Conservation (phyloP, 2,888 invertebrate genomes). For the Lottia gigantea region DNA sequence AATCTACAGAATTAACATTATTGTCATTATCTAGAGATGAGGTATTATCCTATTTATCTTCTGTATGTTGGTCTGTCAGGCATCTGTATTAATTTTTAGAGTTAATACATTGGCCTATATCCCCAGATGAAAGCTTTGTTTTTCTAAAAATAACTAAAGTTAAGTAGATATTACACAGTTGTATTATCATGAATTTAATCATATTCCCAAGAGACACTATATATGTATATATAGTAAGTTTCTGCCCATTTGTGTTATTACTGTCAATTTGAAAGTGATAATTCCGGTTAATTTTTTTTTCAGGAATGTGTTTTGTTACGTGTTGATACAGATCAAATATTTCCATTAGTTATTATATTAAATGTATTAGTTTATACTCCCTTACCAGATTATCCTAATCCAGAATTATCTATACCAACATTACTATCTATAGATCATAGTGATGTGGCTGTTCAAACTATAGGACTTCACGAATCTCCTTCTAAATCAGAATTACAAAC, state of each 20-base stretch:
- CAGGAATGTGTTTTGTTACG: slow-evolving; percentile 67
- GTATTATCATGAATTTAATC: too few relatives aligned
- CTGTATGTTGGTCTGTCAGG: too few relatives aligned
- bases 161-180: too few relatives aligned
- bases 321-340: slow-evolving; percentile 74
- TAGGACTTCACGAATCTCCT: background rate
- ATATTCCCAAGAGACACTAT: too few relatives aligned
- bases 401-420: slow-evolving; percentile 28
- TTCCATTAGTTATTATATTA: slow-evolving; percentile 78
- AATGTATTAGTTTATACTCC: slow-evolving; percentile 72
- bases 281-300: slow-evolving; percentile 33
- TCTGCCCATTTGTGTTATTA: too few relatives aligned
- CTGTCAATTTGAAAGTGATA: slow-evolving; percentile 70
- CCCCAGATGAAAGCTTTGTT: too few relatives aligned
- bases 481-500: too few relatives aligned
- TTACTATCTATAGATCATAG: background rate
- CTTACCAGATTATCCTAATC: slow-evolving; percentile 23
- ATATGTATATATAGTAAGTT: too few relatives aligned
- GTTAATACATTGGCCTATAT: too few relatives aligned
- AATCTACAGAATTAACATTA: slow-evolving; percentile 74
- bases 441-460: slow-evolving; percentile 6
- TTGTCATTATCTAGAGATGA: slow-evolving; percentile 76
- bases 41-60: slow-evolving; percentile 65
- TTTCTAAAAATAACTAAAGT: too few relatives aligned
- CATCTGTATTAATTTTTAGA: too few relatives aligned